Evolutionary conservation across 2,797 vertebrate genomes (phyloP), one percentile per base, ranked within the genome.

Genomic region (Lacerta bilineata): DNA sequence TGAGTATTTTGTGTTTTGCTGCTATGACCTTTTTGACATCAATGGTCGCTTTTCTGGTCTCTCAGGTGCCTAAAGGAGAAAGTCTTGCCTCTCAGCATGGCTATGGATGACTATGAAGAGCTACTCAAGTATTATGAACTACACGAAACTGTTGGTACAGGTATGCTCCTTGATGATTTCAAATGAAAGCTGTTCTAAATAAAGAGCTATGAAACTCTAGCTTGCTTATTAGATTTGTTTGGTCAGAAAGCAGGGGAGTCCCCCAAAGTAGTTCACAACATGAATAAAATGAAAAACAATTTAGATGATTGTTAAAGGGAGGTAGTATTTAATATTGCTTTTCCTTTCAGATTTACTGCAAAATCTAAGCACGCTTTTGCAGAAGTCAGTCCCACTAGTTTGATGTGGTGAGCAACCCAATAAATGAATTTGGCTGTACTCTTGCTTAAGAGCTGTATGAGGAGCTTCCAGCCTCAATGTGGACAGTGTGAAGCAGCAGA

Each of bases 71-170:
- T 75, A 64, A 7, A 18, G n/a, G 27, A 4, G 1, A 2, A 8
- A 0, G 1, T 69, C 25, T 27, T 1, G 1, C 3, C 17, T 25
- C 41, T 5, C 33, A 91, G 29, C 25, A 97, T 97, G 96, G 95
- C 95, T 87, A 91, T 88, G 92, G 96, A 94, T 68, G 96, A 95
- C 93, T 97, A 96, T 61, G 97, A 98, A 7, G 98, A 99, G 89
- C 95, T 99, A 89, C 93, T 98, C 84, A 97, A 97, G 93, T 96
- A 98, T 94, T 99, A 99, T 93, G 98, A 99, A 46, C 89, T 99
- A 61, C 97, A 97, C 68, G 98, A 98, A 94, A 99, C 98, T 0
- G 97, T 99, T 88, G 98, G 99, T 23, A 98, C 98, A 96, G 99
- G 98, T 99, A 97, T 84, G 36, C 5, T 27, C 13, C 33, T 25